Evolutionary conservation across 2,797 vertebrate genomes (phyloP).

Genomic region (Lepus oiostolus): DNA sequence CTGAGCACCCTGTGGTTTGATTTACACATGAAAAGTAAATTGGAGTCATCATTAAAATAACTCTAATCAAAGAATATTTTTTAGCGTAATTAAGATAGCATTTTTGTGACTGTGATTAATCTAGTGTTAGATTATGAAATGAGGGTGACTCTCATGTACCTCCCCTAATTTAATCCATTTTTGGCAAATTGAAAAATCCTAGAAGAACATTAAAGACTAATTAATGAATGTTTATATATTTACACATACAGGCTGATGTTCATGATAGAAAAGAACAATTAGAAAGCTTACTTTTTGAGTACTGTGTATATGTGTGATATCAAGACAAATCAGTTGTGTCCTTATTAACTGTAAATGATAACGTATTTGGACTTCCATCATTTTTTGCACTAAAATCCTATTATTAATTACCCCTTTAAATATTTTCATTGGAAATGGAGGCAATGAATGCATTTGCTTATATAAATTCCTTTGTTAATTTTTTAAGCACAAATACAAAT

Average conservation of each 20-base stretch:
- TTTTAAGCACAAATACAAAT: not conserved
- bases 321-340: not conserved
- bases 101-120: constrained; percentile 72
- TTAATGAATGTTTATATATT: constrained; percentile 55
- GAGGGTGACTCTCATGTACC: constrained; percentile 15
- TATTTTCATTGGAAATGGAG: not conserved
- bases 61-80: constrained; percentile 73
- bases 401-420: not conserved
- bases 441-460: not conserved
- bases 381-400: constrained; percentile 41
- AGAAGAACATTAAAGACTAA: constrained; percentile 34
- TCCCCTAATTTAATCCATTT: constrained; percentile 64
- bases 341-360: constrained; percentile 14
- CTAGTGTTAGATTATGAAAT: constrained; percentile 47
- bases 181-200: constrained; percentile 63
- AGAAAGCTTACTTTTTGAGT: not conserved
- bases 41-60: constrained; percentile 72
- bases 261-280: constrained; percentile 36
- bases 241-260: not conserved
- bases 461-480: not conserved
- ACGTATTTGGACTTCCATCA: not conserved
- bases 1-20: constrained; percentile 67
- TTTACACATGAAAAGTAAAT: constrained; percentile 73
- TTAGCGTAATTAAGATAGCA: constrained; percentile 67
- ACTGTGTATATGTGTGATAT: not conserved